Base-by-base conservation (phyloP, 1,140 invertebrate species). In the Cephus cinctus region DNA sequence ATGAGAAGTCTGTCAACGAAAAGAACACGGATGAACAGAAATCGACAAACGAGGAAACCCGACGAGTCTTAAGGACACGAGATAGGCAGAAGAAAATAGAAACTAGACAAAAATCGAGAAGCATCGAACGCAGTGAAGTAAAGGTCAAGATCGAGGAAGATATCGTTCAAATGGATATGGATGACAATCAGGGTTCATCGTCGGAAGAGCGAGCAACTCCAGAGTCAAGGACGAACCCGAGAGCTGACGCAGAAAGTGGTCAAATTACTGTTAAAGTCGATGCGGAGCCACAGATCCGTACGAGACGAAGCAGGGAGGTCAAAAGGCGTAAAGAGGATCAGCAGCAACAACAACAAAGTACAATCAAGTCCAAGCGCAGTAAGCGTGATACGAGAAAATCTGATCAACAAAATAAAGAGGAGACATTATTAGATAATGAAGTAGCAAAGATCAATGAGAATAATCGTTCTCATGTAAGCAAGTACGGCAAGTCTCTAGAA, bases 371-470 rank as follows among this genome's bases (percentile, higher is more conserved):
- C 3, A 64, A 69, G 15, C 58, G 67, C 0, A 54, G 59, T 2
- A 73, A 65, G 16, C 63, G 71, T 2, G 72, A 75, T 2, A 1
- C 51, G 0, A 67, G 66, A 23, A 73, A 64, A 30, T 54, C 49
- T 0, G 67, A 74, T n/a, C 71, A 73, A 11, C 71, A 74, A 22
- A 72, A 69, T 21, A 76, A 77, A 20, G 75, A 77, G n/a, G 75
- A 77, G 31, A 74, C 71, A 0, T 8, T 75, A 6, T 22, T 76
- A 8, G 75, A 77, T 20, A 67, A 77, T 38, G 75, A 77, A 27
- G 75, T 77, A 0, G 75, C 75, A 0, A 67, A 57, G 34, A 77
- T 77, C 1, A 77, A 76, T 25, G 72, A 76, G 31, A 76, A 74
- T 16, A 67, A 69, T 9, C 44, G 52, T 8, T 59, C 56, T 0